Conservation (phyloP, 2,113 vertebrate species). For the Tyto alba region DNA sequence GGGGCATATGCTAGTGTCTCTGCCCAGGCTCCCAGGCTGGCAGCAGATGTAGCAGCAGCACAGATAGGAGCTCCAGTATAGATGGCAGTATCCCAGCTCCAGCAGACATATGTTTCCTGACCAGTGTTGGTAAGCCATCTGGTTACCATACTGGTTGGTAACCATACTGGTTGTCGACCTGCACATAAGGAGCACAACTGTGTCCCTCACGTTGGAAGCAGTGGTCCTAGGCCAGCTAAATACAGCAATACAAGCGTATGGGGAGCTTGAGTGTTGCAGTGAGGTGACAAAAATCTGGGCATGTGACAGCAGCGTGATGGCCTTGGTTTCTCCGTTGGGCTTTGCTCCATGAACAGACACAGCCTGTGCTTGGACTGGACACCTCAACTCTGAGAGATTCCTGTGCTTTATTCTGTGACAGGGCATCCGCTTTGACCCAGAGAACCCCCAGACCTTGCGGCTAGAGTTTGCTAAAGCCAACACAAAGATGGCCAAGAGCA, state of each 20-base stretch:
- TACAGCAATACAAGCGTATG: accelerated
- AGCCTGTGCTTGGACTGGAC: background rate
- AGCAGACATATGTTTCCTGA: background rate
- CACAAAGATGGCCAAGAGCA: conserved; percentile 99
- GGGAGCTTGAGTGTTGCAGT: background rate
- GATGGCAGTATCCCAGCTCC: background rate
- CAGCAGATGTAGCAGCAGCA: background rate
- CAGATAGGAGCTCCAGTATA: too few species aligned
- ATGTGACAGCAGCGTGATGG: background rate
- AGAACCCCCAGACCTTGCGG: conserved; percentile 97
- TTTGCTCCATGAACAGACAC: background rate
- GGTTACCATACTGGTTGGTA: background rate
- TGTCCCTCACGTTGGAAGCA: background rate
- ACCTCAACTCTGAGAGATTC: background rate
- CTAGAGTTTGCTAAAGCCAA: conserved; percentile 99
- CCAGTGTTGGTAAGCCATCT: accelerated
- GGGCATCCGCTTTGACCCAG: conserved; percentile 98
- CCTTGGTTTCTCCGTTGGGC: background rate
- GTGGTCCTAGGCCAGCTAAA: background rate
- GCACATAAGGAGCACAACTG: background rate
- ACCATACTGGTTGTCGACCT: background rate
- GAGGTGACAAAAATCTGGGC: background rate
- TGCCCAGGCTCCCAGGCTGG: background rate
- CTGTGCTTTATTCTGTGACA: conserved; percentile 49
- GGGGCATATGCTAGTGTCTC: background rate